Conservation (phyloP, 2,797 vertebrate species). For the Sebastes iracundus region DNA sequence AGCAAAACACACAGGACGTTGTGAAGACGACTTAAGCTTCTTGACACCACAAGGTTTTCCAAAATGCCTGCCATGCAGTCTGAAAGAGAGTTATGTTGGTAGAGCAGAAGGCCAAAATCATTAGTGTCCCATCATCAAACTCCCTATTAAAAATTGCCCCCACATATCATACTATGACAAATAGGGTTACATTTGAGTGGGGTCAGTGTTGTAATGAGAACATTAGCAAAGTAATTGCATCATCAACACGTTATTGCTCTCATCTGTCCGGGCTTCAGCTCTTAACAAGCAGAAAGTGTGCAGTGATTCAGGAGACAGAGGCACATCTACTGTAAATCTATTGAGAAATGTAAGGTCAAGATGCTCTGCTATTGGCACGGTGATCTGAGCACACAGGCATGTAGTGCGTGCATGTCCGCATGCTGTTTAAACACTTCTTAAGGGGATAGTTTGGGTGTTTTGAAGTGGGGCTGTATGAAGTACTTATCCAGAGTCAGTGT, state of each 20-base stretch:
- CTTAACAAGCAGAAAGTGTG: background rate
- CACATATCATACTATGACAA: constrained; percentile 35
- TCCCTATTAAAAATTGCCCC: constrained; percentile 14
- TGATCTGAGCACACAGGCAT: background rate
- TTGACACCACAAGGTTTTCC: background rate
- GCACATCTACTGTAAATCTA: background rate
- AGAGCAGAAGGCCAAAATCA: constrained; percentile 16
- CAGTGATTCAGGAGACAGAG: constrained; percentile 11
- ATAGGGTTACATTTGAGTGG: constrained; percentile 20
- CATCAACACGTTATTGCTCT: constrained; percentile 30
- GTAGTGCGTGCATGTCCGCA: background rate
- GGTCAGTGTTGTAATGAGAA: constrained; percentile 36
- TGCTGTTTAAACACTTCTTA: background rate
- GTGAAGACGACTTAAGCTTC: background rate
- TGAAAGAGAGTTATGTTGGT: background rate
- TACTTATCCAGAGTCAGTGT: no score
- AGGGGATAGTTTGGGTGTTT: background rate
- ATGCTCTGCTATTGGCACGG: background rate
- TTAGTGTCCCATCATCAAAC: constrained; percentile 31
- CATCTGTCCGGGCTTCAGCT: constrained; percentile 36
- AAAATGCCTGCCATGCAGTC: background rate
- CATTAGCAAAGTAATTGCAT: constrained; percentile 27
- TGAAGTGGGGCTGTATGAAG: no score
- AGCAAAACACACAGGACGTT: background rate
- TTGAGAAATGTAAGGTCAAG: constrained; percentile 2